Percentiles rank a stretch among this genome's conserved stretches.
These are phyloP conservation scores for Chelonus formosanus DNA, from an alignment of 2,888 invertebrate species.

Conservation along the genomic window DNA sequence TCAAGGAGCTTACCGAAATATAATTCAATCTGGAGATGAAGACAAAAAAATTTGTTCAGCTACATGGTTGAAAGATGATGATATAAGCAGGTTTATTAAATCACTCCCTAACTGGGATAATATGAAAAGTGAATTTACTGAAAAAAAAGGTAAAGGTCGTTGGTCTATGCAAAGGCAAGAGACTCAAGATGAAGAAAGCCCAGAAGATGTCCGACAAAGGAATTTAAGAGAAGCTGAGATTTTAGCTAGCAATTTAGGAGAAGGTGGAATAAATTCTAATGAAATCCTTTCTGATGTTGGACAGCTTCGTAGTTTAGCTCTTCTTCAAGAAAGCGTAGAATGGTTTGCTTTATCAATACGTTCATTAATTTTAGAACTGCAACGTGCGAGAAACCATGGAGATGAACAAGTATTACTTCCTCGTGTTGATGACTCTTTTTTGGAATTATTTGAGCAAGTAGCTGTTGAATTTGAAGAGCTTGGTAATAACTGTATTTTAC, in stretches of 20 bases:
- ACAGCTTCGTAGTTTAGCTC: slow-evolving; percentile 84
- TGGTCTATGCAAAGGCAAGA: slow-evolving; percentile 65
- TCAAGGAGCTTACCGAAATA: slow-evolving; percentile 76
- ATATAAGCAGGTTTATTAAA: slow-evolving; percentile 92
- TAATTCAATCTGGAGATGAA: slow-evolving; percentile 81
- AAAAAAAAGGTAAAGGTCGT: slow-evolving; percentile 55
- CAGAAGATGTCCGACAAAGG: slow-evolving; percentile 79
- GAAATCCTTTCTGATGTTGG: slow-evolving; percentile 88
- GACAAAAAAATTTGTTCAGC: slow-evolving; percentile 83
- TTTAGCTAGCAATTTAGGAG: slow-evolving; percentile 88
- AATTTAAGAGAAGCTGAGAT: slow-evolving; percentile 92
- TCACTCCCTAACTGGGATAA: slow-evolving; percentile 83
- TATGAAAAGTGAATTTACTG: slow-evolving; percentile 67
- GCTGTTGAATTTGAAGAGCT: slow-evolving; percentile 87
- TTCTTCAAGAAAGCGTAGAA: slow-evolving; percentile 91
- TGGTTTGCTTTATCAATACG: slow-evolving; percentile 56
- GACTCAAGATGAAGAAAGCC: slow-evolving; percentile 77
- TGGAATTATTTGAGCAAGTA: slow-evolving; percentile 75
- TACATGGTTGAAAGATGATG: slow-evolving; percentile 93
- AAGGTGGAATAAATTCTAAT: slow-evolving; percentile 82
- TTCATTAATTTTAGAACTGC: slow-evolving; percentile 52
- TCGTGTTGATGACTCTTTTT: slow-evolving; percentile 69
- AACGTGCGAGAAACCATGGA: slow-evolving; percentile 61
- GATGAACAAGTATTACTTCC: slow-evolving; percentile 55
- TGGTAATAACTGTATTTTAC: slow-evolving; percentile 88